Conservation (phyloP, 2,113 vertebrate genomes). For the Saccopteryx bilineata region DNA sequence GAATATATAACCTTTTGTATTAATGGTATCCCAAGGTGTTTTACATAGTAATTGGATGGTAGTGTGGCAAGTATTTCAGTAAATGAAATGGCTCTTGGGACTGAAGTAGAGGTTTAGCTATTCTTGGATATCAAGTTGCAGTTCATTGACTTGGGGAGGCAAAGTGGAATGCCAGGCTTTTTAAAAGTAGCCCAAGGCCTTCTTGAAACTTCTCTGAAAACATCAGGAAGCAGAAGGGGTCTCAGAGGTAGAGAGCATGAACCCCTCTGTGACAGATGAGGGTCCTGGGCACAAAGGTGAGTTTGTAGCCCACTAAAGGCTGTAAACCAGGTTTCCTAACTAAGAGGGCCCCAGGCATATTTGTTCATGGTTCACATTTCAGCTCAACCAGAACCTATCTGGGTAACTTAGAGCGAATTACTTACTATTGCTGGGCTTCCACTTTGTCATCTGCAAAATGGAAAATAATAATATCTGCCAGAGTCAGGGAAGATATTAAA, state of each 20-base stretch:
- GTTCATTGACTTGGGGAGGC: conserved; percentile 76
- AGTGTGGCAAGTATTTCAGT: conserved; percentile 82
- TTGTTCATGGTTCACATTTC: background rate
- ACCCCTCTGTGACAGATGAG: background rate
- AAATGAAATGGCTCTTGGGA: conserved; percentile 84
- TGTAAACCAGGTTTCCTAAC: background rate
- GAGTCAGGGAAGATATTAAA: background rate
- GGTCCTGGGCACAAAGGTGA: background rate
- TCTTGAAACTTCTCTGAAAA: conserved; percentile 69
- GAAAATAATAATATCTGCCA: conserved; percentile 35
- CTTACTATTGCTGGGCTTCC: background rate
- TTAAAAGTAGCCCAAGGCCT: conserved; percentile 78
- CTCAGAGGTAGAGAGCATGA: conserved; percentile 3
- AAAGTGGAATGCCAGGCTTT: conserved; percentile 65
- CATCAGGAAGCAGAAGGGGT: conserved; percentile 2
- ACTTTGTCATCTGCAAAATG: conserved; percentile 24
- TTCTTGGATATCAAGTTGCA: conserved; percentile 81
- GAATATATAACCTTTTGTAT: conserved; percentile 85
- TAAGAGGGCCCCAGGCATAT: background rate
- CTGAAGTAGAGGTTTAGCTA: conserved; percentile 80
- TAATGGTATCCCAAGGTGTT: conserved; percentile 86
- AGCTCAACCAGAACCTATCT: background rate
- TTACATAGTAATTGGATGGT: conserved; percentile 86
- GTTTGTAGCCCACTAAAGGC: background rate
- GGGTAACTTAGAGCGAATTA: background rate